Percentiles rank a stretch among this genome's conserved stretches.
Conservation (phyloP, 1,140 invertebrate species). For the Bombus vancouverensis region DNA sequence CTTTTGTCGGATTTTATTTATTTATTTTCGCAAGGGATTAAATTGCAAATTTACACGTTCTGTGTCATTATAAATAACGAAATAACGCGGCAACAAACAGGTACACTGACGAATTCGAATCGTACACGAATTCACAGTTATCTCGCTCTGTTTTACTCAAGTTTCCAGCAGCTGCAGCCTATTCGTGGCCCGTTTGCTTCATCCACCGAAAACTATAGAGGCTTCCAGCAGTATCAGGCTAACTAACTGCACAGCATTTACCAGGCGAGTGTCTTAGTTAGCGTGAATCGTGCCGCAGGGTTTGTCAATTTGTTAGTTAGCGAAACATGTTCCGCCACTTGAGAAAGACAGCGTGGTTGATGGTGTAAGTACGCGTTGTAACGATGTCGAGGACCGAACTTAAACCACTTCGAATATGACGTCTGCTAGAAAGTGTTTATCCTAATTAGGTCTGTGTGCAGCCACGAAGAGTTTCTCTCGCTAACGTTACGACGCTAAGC, state of each 20-base stretch:
- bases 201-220: neutral
- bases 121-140: neutral
- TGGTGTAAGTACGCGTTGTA: neutral
- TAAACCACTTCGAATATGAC: constrained; percentile 1
- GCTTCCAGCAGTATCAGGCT: neutral
- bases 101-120: neutral
- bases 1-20: neutral
- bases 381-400: neutral
- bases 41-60: neutral
- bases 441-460: constrained; percentile 23
- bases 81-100: neutral
- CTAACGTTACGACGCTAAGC: neutral
- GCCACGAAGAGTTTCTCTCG: neutral
- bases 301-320: constrained; percentile 23
- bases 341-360: neutral
- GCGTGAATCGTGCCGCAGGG: neutral
- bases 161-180: neutral
- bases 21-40: neutral
- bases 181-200: neutral
- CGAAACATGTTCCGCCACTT: neutral
- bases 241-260: neutral
- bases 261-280: neutral
- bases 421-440: neutral
- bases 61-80: neutral
- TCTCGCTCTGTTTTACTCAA: neutral